A percentile compares a stretch with the other conserved stretches of the same genome.
Conservation (phyloP, 2,113 vertebrate genomes). For the Crocuta crocuta region DNA sequence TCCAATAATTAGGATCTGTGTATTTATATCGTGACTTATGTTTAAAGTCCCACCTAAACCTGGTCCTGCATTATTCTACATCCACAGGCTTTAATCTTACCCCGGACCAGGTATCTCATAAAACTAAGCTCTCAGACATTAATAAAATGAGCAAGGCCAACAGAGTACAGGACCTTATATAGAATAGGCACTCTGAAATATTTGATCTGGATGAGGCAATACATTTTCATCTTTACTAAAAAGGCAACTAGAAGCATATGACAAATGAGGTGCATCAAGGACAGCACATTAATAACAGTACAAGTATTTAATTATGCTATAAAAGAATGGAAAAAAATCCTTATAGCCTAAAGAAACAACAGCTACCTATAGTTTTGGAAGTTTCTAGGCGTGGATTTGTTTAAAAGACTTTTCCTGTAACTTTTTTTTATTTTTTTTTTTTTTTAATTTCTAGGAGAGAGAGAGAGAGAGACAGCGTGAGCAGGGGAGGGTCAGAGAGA, state of each 20-base stretch:
- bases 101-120: not conserved
- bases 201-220: not conserved
- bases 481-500: too few species aligned
- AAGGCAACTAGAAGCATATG: not conserved
- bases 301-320: not conserved
- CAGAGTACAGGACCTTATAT: not conserved
- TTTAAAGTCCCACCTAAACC: not conserved
- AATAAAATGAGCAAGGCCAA: not conserved
- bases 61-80: not conserved
- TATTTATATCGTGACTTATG: not conserved
- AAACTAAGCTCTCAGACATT: slow-evolving; percentile 8
- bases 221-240: not conserved
- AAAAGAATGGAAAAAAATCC: not conserved
- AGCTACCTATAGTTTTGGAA: not conserved
- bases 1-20: not conserved
- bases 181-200: not conserved
- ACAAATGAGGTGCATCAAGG: not conserved
- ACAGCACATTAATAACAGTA: not conserved
- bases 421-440: not conserved
- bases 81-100: not conserved
- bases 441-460: too few species aligned
- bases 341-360: not conserved
- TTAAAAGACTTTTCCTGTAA: slow-evolving; percentile 42
- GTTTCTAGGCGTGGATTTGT: not conserved
- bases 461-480: too few species aligned